A percentile compares a stretch with the other conserved stretches of the same genome.
phyloP scores from a whole-genome alignment of 1,140 invertebrate species.

The Aphelinus atriplicis region DNA sequence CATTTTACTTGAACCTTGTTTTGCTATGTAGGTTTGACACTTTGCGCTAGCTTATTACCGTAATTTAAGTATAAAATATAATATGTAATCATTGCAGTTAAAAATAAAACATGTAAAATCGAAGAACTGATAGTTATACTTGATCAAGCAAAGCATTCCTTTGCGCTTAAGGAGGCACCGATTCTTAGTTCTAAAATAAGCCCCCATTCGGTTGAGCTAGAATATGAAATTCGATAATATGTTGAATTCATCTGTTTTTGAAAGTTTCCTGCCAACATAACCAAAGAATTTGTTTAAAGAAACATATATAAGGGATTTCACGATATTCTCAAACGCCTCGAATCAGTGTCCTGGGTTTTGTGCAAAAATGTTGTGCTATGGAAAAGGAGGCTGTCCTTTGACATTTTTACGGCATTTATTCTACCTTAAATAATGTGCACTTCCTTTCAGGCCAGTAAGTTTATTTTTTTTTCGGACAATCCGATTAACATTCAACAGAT shows the following conservation, averaged over 20 bases:
- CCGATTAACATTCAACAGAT: too few species aligned
- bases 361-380: slow-evolving; percentile 2
- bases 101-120: slow-evolving; percentile 35
- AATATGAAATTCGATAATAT: too few species aligned
- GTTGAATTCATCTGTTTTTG: too few species aligned
- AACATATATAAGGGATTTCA: too few species aligned
- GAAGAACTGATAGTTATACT: slow-evolving; percentile 4
- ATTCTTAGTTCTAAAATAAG: too few species aligned
- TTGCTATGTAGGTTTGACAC: slow-evolving; percentile 5
- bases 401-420: not conserved
- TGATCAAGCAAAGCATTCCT: not conserved
- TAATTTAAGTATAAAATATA: slow-evolving; percentile 33
- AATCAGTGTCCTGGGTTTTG: too few species aligned
- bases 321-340: too few species aligned
- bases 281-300: too few species aligned
- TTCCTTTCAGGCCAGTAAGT: slow-evolving; percentile 35
- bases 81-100: slow-evolving; percentile 38
- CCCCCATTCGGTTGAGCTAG: too few species aligned
- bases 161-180: too few species aligned
- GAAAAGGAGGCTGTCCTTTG: slow-evolving; percentile 9
- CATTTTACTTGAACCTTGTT: not conserved
- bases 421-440: slow-evolving; percentile 22
- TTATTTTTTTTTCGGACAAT: not conserved
- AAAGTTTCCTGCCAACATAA: too few species aligned
- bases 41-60: slow-evolving; percentile 29